Evolutionary conservation across 2,797 vertebrate species (phyloP), one percentile per base, ranked within the genome.

Genomic region (Sebastes itinus): DNA sequence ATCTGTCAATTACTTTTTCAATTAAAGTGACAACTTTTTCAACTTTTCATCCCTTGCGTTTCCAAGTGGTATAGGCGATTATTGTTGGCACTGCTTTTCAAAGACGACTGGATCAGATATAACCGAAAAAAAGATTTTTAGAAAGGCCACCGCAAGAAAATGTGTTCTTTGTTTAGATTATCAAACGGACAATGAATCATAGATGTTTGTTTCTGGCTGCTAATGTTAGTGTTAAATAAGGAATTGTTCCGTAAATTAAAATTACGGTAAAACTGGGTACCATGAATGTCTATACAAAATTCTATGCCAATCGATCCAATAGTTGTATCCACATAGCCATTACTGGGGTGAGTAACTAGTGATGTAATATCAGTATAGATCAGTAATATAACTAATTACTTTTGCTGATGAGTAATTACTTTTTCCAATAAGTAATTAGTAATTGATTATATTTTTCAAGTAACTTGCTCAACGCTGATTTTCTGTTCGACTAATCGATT

Each of bases 371-470:
- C 33, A 12, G 33, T 35, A 35, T 4, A 35, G 33, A 38, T 55
- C 22, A 12, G 22, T 32, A 33, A 72, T 35, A 35, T 35, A 72
- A 67, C 33, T 25, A 22, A 66, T 55, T 18, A 60, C 1, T 33
- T 65, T 70, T n/a, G 6, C 54, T 63, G 58, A n/a, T 14, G 3
- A 54, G 2, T 28, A 16, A 25, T 74, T 32, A 25, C 9, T 60
- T 67, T 54, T 66, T 67, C 46, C 27, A 33, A 3, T 59, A n/a
- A 56, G 59, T 59, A 68, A 60, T 72, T 42, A 74, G 70, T 22
- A 32, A 65, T 59, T 73, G 67, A 72, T 77, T 70, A 6, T 6
- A 42, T 60, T 81, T 78, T 61, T 59, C 28, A 67, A 70, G 64
- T 64, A 59, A 59, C 23, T 60, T 59, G 18, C 56, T 2, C 11